Evolutionary conservation across 2,888 invertebrate species (phyloP).

Genomic region (Cantharis flavilabris): DNA sequence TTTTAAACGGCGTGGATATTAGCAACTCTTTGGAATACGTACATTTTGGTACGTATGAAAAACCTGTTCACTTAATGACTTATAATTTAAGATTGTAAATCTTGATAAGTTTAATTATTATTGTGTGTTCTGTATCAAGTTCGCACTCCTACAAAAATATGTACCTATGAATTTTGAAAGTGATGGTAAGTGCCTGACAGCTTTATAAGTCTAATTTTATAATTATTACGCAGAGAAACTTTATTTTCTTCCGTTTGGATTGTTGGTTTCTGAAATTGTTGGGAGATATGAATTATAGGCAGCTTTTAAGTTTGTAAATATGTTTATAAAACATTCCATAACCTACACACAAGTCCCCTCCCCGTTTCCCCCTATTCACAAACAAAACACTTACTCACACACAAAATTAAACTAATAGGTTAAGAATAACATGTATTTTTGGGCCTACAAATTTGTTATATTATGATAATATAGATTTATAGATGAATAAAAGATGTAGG

Average conservation of each 20-base stretch:
- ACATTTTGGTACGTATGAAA: neutral
- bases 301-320: slow-evolving; percentile 32
- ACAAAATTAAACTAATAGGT: neutral
- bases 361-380: neutral
- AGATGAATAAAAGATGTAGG: slow-evolving; percentile 11
- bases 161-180: slow-evolving; percentile 31
- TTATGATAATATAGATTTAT: slow-evolving; percentile 1
- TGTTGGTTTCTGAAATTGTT: slow-evolving; percentile 3
- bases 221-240: neutral
- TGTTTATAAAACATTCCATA: slow-evolving; percentile 30
- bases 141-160: slow-evolving; percentile 8
- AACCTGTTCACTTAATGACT: neutral
- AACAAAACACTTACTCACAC: neutral
- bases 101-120: neutral
- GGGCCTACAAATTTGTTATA: slow-evolving; percentile 5
- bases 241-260: neutral
- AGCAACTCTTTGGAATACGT: neutral
- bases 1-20: neutral
- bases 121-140: neutral
- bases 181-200: slow-evolving; percentile 38
- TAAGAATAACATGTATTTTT: neutral
- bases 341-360: neutral
- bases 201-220: slow-evolving; percentile 23
- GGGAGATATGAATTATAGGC: slow-evolving; percentile 19
- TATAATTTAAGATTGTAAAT: neutral